Conservation (phyloP, 2,113 vertebrate genomes). For the Neogale vison region DNA sequence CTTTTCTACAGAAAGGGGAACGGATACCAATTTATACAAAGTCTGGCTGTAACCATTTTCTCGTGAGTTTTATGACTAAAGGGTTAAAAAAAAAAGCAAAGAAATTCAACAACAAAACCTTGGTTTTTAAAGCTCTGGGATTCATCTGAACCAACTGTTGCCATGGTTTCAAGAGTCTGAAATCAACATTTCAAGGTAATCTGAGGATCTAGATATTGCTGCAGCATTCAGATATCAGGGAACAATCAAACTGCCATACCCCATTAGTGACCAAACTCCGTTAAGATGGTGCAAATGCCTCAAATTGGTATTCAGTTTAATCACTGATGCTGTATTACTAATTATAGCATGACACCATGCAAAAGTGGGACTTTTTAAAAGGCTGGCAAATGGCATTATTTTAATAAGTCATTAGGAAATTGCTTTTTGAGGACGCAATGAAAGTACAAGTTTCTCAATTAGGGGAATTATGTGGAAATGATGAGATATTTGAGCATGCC, state of each 20-base stretch:
- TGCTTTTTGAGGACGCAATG: slow-evolving; percentile 73
- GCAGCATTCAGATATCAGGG: slow-evolving; percentile 41
- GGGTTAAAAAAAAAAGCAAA: slow-evolving; percentile 51
- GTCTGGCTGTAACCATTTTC: slow-evolving; percentile 20
- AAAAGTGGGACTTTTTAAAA: slow-evolving; percentile 73
- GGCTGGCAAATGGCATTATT: slow-evolving; percentile 74
- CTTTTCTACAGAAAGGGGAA: background rate
- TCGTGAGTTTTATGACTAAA: slow-evolving; percentile 31
- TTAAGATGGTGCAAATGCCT: slow-evolving; percentile 52
- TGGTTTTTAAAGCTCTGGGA: slow-evolving; percentile 35
- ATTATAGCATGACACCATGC: slow-evolving; percentile 72
- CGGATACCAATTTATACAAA: background rate
- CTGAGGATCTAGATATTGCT: slow-evolving; percentile 44
- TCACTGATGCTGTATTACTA: slow-evolving; percentile 65
- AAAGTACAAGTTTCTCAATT: slow-evolving; percentile 78
- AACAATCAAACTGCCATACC: slow-evolving; percentile 62
- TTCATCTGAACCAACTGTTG: slow-evolving; percentile 68
- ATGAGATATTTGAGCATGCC: slow-evolving; percentile 73
- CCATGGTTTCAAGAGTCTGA: slow-evolving; percentile 69
- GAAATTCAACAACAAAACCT: slow-evolving; percentile 60
- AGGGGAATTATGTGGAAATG: slow-evolving; percentile 76
- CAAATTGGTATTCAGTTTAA: slow-evolving; percentile 71
- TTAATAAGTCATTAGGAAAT: slow-evolving; percentile 79
- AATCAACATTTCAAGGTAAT: slow-evolving; percentile 75
- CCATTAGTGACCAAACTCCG: slow-evolving; percentile 63